Conservation (phyloP, 1,140 invertebrate species). For the Cepaea nemoralis region DNA sequence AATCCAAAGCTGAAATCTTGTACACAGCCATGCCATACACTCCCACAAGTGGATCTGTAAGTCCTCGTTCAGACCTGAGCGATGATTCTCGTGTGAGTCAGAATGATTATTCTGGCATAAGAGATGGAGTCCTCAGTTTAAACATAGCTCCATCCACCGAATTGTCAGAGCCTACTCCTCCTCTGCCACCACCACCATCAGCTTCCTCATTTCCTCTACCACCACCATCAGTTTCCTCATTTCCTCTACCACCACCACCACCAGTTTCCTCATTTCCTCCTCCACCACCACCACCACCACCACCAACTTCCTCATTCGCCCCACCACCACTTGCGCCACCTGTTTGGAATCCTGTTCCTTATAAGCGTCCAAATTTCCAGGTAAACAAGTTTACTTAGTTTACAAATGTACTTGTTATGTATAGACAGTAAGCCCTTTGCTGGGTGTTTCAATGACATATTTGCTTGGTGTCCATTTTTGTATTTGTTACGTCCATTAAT, state of each 20-base stretch:
- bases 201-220: slow-evolving; percentile 60
- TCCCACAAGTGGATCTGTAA: slow-evolving; percentile 10
- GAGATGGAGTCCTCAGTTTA: slow-evolving; percentile 22
- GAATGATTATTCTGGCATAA: slow-evolving; percentile 6
- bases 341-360: no score
- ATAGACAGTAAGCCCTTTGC: no score
- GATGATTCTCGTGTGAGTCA: not conserved
- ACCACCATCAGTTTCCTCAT: slow-evolving; percentile 50
- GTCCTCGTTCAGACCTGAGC: not conserved
- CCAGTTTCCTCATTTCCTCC: no score
- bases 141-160: slow-evolving; percentile 16
- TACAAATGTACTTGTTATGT: no score
- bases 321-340: no score
- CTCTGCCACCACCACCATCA: slow-evolving; percentile 50
- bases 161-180: slow-evolving; percentile 35
- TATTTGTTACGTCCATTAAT: no score
- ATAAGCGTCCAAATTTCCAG: no score
- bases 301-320: no score
- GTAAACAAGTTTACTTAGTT: no score
- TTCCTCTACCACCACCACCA: slow-evolving; percentile 53
- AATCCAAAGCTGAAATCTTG: not conserved
- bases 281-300: no score
- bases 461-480: no score
- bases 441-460: no score
- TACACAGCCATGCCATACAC: slow-evolving; percentile 3